phyloP scores from a whole-genome alignment of 64 coral and sea anemone species.

The Montipora cactus region DNA sequence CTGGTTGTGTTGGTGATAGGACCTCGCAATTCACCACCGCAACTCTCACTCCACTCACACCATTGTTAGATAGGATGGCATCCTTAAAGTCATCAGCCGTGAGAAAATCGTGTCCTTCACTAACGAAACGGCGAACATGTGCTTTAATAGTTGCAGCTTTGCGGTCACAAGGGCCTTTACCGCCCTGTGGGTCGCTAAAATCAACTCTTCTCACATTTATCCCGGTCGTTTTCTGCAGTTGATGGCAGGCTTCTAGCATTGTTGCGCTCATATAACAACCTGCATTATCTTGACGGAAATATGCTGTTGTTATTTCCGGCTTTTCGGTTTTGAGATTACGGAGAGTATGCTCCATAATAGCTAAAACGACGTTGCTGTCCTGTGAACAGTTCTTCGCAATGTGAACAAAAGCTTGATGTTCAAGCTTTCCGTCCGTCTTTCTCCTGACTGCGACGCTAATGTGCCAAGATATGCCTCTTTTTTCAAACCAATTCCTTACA shows the following conservation, averaged over 20 bases:
- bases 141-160: slow-evolving; percentile 71
- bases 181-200: slow-evolving; percentile 53
- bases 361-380: too few species aligned
- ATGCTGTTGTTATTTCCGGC: slow-evolving; percentile 41
- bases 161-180: slow-evolving; percentile 68
- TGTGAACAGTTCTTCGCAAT: too few species aligned
- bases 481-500: slow-evolving; percentile 32
- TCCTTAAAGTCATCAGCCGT: slow-evolving; percentile 47
- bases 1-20: too few species aligned
- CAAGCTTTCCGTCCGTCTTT: neutral
- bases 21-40: neutral
- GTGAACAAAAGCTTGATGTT: too few species aligned
- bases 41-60: too few species aligned
- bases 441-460: slow-evolving; percentile 30
- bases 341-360: too few species aligned
- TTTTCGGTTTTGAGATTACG: slow-evolving; percentile 4
- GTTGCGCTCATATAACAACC: slow-evolving; percentile 43
- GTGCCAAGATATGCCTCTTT: slow-evolving; percentile 56
- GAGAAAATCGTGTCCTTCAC: slow-evolving; percentile 70
- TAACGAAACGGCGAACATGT: slow-evolving; percentile 52
- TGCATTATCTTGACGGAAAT: slow-evolving; percentile 42
- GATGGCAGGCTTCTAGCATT: slow-evolving; percentile 41
- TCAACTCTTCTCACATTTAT: slow-evolving; percentile 62
- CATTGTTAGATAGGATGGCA: slow-evolving; percentile 41
- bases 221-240: slow-evolving; percentile 11